phyloP scores from a whole-genome alignment of 2,797 vertebrate genomes.

The Acrossocheilus wenchowensis region DNA sequence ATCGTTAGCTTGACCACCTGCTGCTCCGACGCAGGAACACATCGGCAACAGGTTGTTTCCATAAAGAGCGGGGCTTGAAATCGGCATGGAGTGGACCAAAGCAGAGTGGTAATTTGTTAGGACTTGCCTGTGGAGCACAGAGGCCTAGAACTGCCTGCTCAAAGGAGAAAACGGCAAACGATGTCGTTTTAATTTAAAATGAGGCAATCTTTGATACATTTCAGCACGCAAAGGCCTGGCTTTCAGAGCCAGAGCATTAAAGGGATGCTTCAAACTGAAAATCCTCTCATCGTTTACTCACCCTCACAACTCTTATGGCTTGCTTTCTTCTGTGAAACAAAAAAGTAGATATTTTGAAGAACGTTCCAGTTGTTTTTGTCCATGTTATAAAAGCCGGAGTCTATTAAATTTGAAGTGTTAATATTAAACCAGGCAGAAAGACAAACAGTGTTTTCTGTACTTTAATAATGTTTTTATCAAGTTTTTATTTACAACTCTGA shows the following conservation, averaged over 20 bases:
- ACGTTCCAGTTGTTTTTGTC: neutral
- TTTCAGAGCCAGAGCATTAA: neutral
- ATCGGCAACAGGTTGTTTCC: constrained; percentile 38
- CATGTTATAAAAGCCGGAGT: neutral
- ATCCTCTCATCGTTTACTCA: neutral
- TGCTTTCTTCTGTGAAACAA: neutral
- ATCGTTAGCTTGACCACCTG: constrained; percentile 45
- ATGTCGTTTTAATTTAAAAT: neutral
- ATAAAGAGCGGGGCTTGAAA: constrained; percentile 30
- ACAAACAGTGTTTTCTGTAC: no score
- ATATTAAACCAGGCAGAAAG: no score
- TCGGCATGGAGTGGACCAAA: constrained; percentile 6
- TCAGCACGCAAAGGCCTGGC: neutral
- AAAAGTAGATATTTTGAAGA: neutral
- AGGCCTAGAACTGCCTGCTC: neutral
- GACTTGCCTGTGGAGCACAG: constrained; percentile 20
- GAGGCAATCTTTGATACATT: neutral
- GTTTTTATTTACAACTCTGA: no score
- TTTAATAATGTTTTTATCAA: no score
- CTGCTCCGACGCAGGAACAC: constrained; percentile 17
- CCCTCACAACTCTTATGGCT: neutral
- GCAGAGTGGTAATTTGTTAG: constrained; percentile 25
- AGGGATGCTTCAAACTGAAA: neutral
- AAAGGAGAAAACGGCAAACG: neutral
- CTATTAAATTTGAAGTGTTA: no score